These are phyloP conservation scores for Lasioglossum baleicum DNA, from an alignment of 1,140 invertebrate genomes.

Conservation along the genomic window DNA sequence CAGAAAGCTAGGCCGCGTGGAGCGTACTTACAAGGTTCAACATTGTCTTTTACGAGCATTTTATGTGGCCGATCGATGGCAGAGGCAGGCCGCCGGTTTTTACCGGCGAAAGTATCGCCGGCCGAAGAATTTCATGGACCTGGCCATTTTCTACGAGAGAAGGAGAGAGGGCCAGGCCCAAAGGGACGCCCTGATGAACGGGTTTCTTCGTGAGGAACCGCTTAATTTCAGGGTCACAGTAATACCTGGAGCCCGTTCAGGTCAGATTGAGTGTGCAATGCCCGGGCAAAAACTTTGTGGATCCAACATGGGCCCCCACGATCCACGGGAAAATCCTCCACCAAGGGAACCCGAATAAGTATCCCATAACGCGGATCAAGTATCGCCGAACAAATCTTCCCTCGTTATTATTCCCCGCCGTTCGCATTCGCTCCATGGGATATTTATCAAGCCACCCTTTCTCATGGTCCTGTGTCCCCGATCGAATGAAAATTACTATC, in stretches of 20 bases:
- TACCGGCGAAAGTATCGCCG: background rate
- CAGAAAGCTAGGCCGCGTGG: no score
- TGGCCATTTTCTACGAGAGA: conserved; percentile 4
- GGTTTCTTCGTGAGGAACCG: conserved; percentile 66
- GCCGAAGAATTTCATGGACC: background rate
- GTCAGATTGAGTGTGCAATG: conserved; percentile 46
- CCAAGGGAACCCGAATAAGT: no score
- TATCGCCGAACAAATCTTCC: background rate
- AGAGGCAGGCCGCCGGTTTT: background rate
- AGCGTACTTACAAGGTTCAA: background rate
- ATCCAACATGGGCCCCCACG: background rate
- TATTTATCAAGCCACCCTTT: no score
- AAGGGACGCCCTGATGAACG: conserved; percentile 60
- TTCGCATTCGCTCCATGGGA: no score
- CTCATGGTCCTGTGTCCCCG: no score
- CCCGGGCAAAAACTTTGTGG: background rate
- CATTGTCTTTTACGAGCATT: background rate
- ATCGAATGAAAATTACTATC: no score
- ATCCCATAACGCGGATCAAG: background rate
- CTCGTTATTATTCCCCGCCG: background rate
- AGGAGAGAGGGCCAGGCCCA: background rate
- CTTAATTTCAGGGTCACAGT: conserved; percentile 67
- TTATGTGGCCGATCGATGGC: background rate
- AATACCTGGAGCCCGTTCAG: conserved; percentile 52
- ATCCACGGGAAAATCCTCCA: background rate